Evolutionary conservation across 2,888 invertebrate genomes (phyloP).

Genomic region (Habroteleia sp.): DNA sequence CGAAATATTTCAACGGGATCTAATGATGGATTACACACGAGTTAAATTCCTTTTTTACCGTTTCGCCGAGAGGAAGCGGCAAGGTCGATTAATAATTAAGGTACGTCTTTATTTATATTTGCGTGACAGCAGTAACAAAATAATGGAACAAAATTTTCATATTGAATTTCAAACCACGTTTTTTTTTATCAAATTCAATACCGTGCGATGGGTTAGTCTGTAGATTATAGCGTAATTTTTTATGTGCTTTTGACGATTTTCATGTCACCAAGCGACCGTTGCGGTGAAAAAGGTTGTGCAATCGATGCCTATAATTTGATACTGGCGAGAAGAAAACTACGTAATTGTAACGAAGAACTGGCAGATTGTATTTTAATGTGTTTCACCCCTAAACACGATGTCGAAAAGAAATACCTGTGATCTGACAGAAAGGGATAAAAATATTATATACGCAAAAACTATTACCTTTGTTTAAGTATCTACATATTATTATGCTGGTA

Average conservation of each 20-base stretch:
- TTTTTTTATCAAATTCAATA: slow-evolving; percentile 41
- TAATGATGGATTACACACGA: slow-evolving; percentile 16
- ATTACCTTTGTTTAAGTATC: too few relatives aligned
- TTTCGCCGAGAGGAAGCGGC: slow-evolving; percentile 5
- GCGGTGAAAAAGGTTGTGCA: slow-evolving; percentile 48
- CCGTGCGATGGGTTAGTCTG: slow-evolving; percentile 15
- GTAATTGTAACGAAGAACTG: slow-evolving; percentile 45
- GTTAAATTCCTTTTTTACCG: slow-evolving; percentile 17
- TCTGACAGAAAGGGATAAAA: too few relatives aligned
- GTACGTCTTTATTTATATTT: slow-evolving; percentile 28
- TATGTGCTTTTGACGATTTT: slow-evolving; percentile 34
- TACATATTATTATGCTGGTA: too few relatives aligned
- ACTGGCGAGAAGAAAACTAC: slow-evolving; percentile 50
- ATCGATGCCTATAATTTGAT: slow-evolving; percentile 43
- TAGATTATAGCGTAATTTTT: slow-evolving; percentile 27
- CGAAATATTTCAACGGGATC: slow-evolving; percentile 16
- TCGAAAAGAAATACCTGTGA: too few relatives aligned
- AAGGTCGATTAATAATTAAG: slow-evolving; percentile 21
- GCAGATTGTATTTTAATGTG: slow-evolving; percentile 10
- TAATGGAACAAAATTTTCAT: slow-evolving; percentile 16
- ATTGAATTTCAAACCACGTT: slow-evolving; percentile 40
- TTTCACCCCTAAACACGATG: too few relatives aligned
- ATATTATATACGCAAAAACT: too few relatives aligned
- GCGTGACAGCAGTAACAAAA: slow-evolving; percentile 10
- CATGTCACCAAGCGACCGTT: slow-evolving; percentile 9